A percentile compares a stretch with the other conserved stretches of the same genome.
phyloP scores from a whole-genome alignment of 2,888 invertebrate species.

The Heliconius charithonia region DNA sequence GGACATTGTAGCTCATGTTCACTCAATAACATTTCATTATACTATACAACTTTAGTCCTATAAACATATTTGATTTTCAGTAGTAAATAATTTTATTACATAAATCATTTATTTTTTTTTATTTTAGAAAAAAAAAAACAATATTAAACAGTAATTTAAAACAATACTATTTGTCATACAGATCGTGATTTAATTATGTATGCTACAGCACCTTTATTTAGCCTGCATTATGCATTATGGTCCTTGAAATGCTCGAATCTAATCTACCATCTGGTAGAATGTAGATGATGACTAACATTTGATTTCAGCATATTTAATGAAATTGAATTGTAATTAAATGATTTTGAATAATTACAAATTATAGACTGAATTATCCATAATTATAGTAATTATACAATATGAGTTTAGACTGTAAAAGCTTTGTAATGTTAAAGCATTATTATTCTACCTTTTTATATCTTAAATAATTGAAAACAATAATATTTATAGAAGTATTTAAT shows the following conservation, averaged over 20 bases:
- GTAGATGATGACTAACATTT: constrained; percentile 26
- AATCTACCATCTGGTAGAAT: constrained; percentile 38
- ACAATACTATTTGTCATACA: constrained; percentile 18
- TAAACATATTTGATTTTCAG: not conserved
- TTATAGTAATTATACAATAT: not conserved
- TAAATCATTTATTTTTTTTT: not conserved
- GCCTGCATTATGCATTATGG: constrained; percentile 48
- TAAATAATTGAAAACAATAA: not conserved
- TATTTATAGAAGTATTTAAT: too few relatives aligned
- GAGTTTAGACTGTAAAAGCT: not conserved
- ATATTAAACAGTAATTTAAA: not conserved
- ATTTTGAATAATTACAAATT: not conserved
- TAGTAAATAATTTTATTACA: not conserved
- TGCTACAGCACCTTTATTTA: constrained; percentile 44
- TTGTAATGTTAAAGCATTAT: not conserved
- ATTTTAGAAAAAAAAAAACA: not conserved
- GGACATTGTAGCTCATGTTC: not conserved
- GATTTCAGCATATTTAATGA: not conserved
- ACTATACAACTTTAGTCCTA: not conserved
- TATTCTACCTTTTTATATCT: not conserved
- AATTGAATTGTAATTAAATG: not conserved
- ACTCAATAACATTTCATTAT: not conserved
- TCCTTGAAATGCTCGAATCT: constrained; percentile 47
- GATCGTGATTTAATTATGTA: constrained; percentile 46
- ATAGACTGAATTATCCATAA: not conserved